These are phyloP conservation scores for Cyclophora punctaria DNA, from an alignment of 2,888 invertebrate genomes.

Conservation along the genomic window DNA sequence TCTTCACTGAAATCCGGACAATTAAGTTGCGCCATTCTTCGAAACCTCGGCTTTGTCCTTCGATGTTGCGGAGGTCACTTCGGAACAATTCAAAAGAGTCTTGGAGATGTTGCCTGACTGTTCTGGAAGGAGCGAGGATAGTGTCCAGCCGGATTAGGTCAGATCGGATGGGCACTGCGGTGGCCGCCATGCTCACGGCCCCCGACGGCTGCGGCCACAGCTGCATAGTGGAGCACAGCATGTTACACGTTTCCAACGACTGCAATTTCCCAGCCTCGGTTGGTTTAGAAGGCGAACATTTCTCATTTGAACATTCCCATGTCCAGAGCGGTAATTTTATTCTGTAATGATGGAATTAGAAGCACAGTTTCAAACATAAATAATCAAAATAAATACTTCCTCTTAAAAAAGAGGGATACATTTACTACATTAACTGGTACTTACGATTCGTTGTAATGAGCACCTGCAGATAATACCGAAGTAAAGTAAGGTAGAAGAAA, in stretches of 20 bases:
- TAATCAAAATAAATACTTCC: too few relatives aligned
- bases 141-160: slow-evolving; percentile 66
- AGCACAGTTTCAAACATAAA: neutral
- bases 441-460: too few relatives aligned
- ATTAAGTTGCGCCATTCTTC: slow-evolving; percentile 55
- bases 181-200: slow-evolving; percentile 78
- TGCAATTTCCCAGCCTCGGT: slow-evolving; percentile 48
- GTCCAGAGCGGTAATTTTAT: slow-evolving; percentile 77
- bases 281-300: slow-evolving; percentile 75
- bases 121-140: slow-evolving; percentile 37
- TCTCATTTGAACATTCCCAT: slow-evolving; percentile 81
- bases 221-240: slow-evolving; percentile 83
- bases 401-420: too few relatives aligned
- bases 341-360: slow-evolving; percentile 27
- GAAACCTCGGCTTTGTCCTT: slow-evolving; percentile 38
- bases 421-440: too few relatives aligned
- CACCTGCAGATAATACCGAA: too few relatives aligned
- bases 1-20: slow-evolving; percentile 62
- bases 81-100: slow-evolving; percentile 65
- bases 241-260: slow-evolving; percentile 81
- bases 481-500: too few relatives aligned
- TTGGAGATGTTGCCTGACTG: slow-evolving; percentile 43
- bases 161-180: slow-evolving; percentile 75
- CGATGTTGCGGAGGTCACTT: slow-evolving; percentile 55
- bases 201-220: slow-evolving; percentile 89